Evolutionary conservation across 2,797 vertebrate genomes (phyloP).

Genomic region (Dermochelys coriacea): DNA sequence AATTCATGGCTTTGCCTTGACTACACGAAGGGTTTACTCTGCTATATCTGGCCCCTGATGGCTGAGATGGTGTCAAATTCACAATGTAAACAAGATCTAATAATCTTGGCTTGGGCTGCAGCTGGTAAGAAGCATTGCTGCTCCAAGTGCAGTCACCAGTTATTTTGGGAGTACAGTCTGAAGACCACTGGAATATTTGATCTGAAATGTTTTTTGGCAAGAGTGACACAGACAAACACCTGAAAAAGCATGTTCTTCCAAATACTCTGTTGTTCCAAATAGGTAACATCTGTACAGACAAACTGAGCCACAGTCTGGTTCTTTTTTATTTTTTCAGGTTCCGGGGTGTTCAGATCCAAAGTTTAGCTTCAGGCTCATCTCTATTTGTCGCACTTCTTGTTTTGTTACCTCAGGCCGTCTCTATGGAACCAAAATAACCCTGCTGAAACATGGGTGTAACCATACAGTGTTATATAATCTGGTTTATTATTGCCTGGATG

Average conservation of each 20-base stretch:
- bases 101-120: neutral
- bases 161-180: neutral
- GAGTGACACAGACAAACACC: fast-evolving
- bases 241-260: neutral
- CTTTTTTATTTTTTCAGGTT: neutral
- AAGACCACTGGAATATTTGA: neutral
- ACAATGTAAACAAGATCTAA: neutral
- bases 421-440: neutral
- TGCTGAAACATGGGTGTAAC: fast-evolving
- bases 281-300: neutral
- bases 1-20: neutral
- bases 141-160: neutral
- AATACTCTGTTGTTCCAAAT: fast-evolving
- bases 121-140: neutral
- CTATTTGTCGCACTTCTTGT: fast-evolving
- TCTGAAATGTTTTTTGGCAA: neutral
- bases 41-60: neutral
- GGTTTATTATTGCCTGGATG: too few species aligned
- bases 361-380: neutral
- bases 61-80: neutral
- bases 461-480: neutral
- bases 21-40: fast-evolving
- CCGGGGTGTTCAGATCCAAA: fast-evolving
- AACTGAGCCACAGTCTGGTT: neutral
- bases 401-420: fast-evolving